A percentile compares a stretch with the other conserved stretches of the same genome.
Evolutionary conservation across 2,888 invertebrate genomes (phyloP).

Genomic region (Drosophila multiciliata): DNA sequence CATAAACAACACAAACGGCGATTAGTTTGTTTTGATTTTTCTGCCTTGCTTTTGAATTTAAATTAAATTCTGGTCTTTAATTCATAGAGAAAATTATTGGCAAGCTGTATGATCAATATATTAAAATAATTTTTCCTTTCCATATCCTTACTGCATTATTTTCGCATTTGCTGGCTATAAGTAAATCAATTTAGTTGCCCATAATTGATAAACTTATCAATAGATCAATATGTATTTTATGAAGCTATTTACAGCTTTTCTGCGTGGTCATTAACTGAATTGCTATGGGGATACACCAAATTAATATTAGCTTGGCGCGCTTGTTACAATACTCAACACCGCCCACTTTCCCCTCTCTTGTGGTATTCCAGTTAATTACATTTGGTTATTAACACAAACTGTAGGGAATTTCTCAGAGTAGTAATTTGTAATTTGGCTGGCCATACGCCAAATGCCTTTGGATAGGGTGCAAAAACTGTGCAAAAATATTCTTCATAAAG

Average conservation of each 20-base stretch:
- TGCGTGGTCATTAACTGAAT: constrained; percentile 35
- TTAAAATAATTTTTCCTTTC: neutral
- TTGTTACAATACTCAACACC: constrained; percentile 9
- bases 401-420: constrained; percentile 15
- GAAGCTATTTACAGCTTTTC: neutral
- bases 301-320: constrained; percentile 6
- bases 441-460: constrained; percentile 39
- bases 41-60: neutral
- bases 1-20: neutral
- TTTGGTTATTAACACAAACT: constrained; percentile 34
- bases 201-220: constrained; percentile 5
- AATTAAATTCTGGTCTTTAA: neutral
- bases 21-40: constrained; percentile 1
- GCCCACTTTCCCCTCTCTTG: neutral
- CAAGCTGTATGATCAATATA: neutral
- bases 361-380: constrained; percentile 37
- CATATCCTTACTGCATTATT: neutral
- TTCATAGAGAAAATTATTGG: neutral
- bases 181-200: neutral
- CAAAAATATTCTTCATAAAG: constrained; percentile 10
- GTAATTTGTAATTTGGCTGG: constrained; percentile 43
- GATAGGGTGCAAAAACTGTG: constrained; percentile 34
- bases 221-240: constrained; percentile 17
- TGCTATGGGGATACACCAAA: constrained; percentile 23
- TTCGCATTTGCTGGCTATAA: neutral